Base-by-base conservation (phyloP, 2,797 vertebrate genomes). In the Rallus crepitans region DNA sequence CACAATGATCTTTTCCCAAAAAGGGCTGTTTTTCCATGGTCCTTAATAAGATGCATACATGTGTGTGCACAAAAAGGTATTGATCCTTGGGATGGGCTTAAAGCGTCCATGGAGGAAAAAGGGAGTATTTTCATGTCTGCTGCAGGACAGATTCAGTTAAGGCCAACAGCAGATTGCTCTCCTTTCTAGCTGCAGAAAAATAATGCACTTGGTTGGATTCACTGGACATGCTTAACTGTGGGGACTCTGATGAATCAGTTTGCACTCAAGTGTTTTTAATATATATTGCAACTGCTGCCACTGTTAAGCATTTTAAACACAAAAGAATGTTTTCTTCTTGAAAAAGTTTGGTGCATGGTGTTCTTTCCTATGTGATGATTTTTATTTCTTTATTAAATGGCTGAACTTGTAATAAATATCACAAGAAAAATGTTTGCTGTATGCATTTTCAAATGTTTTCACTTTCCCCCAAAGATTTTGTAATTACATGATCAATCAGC, bases 381-480 rank as follows among this genome's bases (percentile, higher is more conserved):
- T 42, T 18, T 2, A 4, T 3, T 47, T 47, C 21, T 47, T 20
- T 47, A 19, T 45, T 45, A 16, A 48, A 17, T 55, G 27, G 13
- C 64, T 73, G 56, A 70, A 70, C 17, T 68, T 59, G 20, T 12
- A 28, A 75, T 75, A 45, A 86, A 48, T 47, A 37, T 53, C 3
- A 1, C 31, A 76, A 63, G 11, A 35, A 45, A 56, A 28, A 18
- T 3, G 5, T 47, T 48, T 80, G 45, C 53, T 84, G 28, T 45
- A 14, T 66, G 31, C 31, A 31, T 61, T 86, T 91, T 82, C 15
- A 53, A 52, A 28, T 20, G 28, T 25, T 30, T 33, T 50, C 27
- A 30, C 7, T 17, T 4, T 5, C 1, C 27, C 5, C 5, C 1
- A 2, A 64, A 87, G 30, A 63, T 6, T 37, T 77, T 5, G 16